Evolutionary conservation across 1,140 invertebrate species (phyloP), one percentile per base, ranked within the genome.

Genomic region (Pseudobourletiella spinata): DNA sequence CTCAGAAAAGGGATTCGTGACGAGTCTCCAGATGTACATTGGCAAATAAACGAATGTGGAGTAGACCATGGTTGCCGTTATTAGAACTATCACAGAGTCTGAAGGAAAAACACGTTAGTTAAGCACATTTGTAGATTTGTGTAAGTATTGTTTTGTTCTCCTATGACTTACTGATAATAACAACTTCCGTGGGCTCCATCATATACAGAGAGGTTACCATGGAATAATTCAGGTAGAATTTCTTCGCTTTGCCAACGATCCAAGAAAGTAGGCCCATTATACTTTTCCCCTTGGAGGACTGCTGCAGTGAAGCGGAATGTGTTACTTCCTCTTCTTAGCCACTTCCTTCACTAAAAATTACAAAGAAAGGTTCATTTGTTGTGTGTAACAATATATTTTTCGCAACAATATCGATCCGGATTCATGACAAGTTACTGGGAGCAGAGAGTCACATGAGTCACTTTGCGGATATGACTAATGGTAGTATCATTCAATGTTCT

Each of bases 21-120:
- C 46, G 18, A 61, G 59, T 44, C 32, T 61, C 59, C 59, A 61
- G 28, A 60, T 63, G 58, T 70, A 70, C 26, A 65, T 66, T 15
- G 68, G 68, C 8, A 70, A 48, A 32, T 70, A 70, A 1, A 70
- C 68, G 35, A 60, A 70, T 15, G 68, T 65, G 0, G 65, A 68
- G 35, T 68, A 68, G 29, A 65, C 32, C 63, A 70, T 67, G 18
- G 64, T 57, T 11, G 65, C 57, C 20, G 64, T 22, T 15, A 70
- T 32, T 14, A 63, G 20, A 18, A 68, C 39, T 11, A 70, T 59
- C 6, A 68, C 59, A 14, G 56, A 61, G 48, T 70, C 68, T 70
- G n/a, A 11, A 18, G 35, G 52, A 66, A n/a, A 55, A 20, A 39
- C 3, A 22, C 1, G 15, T 64, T 46, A 44, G 48, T 39, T 48